A percentile compares a stretch with the other conserved stretches of the same genome.
Conservation (phyloP, 2,888 invertebrate species). For the Priocnemis perturbator region DNA sequence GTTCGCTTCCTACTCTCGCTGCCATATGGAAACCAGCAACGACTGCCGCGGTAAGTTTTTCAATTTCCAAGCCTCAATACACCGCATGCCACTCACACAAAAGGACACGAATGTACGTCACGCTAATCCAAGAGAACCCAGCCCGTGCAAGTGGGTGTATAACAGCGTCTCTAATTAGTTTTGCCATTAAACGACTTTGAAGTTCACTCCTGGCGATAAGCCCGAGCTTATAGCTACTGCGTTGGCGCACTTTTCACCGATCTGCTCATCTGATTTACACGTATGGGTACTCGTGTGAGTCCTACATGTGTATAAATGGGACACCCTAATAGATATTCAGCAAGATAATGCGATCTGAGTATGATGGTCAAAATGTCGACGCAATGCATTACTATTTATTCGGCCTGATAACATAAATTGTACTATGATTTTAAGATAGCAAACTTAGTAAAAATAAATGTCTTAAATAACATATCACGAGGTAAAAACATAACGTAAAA, state of each 20-base stretch:
- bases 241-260: conserved; percentile 21
- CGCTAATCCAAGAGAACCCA: conserved; percentile 44
- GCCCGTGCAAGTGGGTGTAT: conserved; percentile 43
- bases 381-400: no score
- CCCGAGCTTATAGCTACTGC: conserved; percentile 23
- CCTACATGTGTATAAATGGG: no score
- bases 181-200: conserved; percentile 64
- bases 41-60: conserved; percentile 3
- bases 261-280: background rate
- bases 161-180: conserved; percentile 64
- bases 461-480: no score
- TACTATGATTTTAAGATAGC: no score
- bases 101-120: conserved; percentile 45
- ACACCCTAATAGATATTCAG: no score
- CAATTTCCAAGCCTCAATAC: conserved; percentile 11
- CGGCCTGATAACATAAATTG: no score
- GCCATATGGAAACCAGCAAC: conserved; percentile 31
- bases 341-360: no score
- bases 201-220: conserved; percentile 53
- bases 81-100: conserved; percentile 35
- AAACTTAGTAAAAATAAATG: no score
- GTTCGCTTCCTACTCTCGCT: conserved; percentile 42
- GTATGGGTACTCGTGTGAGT: no score
- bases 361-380: no score
- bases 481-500: no score